phyloP scores from a whole-genome alignment of 2,797 vertebrate genomes.

The Oceanodroma leucorhoa region DNA sequence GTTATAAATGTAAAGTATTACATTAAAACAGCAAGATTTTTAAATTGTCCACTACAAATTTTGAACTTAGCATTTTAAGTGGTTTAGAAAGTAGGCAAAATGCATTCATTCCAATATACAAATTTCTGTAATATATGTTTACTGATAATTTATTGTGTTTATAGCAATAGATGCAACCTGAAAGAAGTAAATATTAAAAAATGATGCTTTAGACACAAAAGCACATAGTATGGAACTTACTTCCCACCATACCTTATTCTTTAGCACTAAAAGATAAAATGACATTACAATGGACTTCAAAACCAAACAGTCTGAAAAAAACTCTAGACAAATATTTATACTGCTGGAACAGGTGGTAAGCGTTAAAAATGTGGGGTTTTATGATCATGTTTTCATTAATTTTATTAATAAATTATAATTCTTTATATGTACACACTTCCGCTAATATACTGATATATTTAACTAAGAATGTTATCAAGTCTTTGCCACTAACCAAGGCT shows the following conservation, averaged over 20 bases:
- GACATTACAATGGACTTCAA: neutral
- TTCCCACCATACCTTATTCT: neutral
- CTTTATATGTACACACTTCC: accelerated
- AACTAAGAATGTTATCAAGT: neutral
- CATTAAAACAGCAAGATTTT: neutral
- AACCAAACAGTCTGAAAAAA: neutral
- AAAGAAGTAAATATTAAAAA: neutral
- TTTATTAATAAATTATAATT: neutral
- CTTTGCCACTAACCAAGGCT: neutral
- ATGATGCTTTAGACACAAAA: neutral
- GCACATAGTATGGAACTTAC: neutral
- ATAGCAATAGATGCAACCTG: neutral
- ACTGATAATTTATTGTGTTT: neutral
- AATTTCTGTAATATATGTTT: neutral
- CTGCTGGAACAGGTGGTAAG: neutral
- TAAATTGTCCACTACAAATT: neutral
- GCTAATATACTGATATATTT: neutral
- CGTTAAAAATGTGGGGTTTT: neutral
- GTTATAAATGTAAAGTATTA: neutral
- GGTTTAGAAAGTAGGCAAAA: neutral
- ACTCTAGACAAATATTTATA: neutral
- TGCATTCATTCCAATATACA: neutral
- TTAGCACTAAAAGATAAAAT: neutral
- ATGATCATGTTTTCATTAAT: neutral
- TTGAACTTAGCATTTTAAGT: neutral